Evolutionary conservation across 2,113 vertebrate genomes (phyloP).

Genomic region (Spheniscus mendiculus): DNA sequence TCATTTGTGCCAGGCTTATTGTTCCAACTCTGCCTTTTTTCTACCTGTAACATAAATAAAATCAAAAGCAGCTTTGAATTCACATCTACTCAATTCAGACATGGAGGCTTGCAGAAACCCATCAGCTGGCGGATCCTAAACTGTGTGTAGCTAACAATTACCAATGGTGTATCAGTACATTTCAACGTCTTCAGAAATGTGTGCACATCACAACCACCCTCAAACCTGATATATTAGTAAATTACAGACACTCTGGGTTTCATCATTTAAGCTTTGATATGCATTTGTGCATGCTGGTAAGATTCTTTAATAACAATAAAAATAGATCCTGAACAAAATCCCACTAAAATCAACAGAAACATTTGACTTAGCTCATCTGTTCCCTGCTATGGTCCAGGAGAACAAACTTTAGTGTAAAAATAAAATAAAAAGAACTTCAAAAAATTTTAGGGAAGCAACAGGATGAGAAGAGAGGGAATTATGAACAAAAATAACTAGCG

Average conservation of each 20-base stretch:
- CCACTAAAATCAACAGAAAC: background rate
- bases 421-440: constrained; percentile 30
- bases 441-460: background rate
- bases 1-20: background rate
- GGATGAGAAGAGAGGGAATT: background rate
- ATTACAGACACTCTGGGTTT: accelerated
- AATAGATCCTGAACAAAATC: background rate
- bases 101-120: background rate
- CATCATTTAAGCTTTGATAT: background rate
- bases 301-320: background rate
- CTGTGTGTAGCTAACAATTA: background rate
- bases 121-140: background rate
- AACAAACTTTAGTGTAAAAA: background rate
- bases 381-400: background rate
- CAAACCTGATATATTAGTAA: background rate
- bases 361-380: background rate
- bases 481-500: background rate
- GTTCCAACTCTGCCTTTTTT: background rate
- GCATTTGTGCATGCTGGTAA: background rate
- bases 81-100: background rate
- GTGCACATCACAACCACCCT: background rate
- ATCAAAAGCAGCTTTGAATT: background rate
- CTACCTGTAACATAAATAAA: background rate
- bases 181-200: background rate
- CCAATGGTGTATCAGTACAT: background rate